Evolutionary conservation across 2,888 invertebrate species (phyloP).

Genomic region (Agrilus cyanescens): DNA sequence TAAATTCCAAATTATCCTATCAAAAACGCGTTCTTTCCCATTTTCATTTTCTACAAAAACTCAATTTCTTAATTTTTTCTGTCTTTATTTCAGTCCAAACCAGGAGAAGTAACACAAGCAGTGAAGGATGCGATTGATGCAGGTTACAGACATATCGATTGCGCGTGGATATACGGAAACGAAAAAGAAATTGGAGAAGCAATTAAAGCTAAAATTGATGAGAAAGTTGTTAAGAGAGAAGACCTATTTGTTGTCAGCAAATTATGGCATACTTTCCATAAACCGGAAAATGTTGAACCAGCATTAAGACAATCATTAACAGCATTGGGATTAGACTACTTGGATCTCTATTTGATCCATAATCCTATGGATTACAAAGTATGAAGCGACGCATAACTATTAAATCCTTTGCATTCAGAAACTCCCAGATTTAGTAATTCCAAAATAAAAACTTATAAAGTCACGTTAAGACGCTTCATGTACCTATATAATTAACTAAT

Average conservation of each 20-base stretch:
- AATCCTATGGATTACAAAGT: too few relatives aligned
- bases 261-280: slow-evolving; percentile 68
- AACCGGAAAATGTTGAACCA: slow-evolving; percentile 58
- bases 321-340: slow-evolving; percentile 59
- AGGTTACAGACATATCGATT: slow-evolving; percentile 62
- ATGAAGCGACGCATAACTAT: too few relatives aligned
- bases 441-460: too few relatives aligned
- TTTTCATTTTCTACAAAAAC: too few relatives aligned
- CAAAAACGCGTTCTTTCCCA: too few relatives aligned
- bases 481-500: too few relatives aligned
- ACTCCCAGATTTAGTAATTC: too few relatives aligned
- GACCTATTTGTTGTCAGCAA: slow-evolving; percentile 59
- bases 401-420: too few relatives aligned
- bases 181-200: slow-evolving; percentile 56
- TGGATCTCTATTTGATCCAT: slow-evolving; percentile 81
- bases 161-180: slow-evolving; percentile 51
- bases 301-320: slow-evolving; percentile 53
- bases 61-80: too few relatives aligned
- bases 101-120: slow-evolving; percentile 41
- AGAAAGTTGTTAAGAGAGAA: slow-evolving; percentile 51
- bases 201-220: slow-evolving; percentile 46
- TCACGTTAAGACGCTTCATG: too few relatives aligned
- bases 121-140: slow-evolving; percentile 54
- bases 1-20: too few relatives aligned
- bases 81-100: too few relatives aligned